These are phyloP conservation scores for Sylvia atricapilla DNA, from an alignment of 2,113 vertebrate genomes.

Conservation along the genomic window DNA sequence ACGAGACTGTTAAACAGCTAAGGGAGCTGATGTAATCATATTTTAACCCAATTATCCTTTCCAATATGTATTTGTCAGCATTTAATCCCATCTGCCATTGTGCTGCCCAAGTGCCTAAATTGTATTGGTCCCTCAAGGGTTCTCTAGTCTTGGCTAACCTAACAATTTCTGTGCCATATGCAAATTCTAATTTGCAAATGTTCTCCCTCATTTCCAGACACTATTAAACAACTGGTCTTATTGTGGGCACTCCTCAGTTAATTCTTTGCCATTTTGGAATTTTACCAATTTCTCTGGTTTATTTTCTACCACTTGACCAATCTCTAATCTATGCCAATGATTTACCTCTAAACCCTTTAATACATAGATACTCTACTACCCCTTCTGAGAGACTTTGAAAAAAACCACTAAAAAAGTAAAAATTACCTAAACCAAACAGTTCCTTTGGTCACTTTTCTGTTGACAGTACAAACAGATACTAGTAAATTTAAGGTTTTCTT, in stretches of 20 bases:
- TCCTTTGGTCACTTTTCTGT: not conserved
- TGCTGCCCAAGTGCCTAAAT: slow-evolving; percentile 52
- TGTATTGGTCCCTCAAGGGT: slow-evolving; percentile 32
- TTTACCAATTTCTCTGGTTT: not conserved
- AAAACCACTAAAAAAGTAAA: not conserved
- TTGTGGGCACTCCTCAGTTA: not conserved
- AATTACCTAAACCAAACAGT: not conserved
- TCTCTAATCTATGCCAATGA: not conserved
- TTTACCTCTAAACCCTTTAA: not conserved
- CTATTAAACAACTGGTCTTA: slow-evolving; percentile 33
- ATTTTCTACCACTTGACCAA: not conserved
- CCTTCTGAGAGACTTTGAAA: not conserved
- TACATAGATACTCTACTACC: not conserved
- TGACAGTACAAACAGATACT: not conserved
- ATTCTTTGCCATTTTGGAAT: not conserved
- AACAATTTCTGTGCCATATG: slow-evolving; percentile 45
- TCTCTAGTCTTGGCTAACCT: slow-evolving; percentile 34
- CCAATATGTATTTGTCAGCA: slow-evolving; percentile 59
- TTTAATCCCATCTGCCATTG: slow-evolving; percentile 62
- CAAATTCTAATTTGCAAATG: slow-evolving; percentile 47
- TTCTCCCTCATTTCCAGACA: slow-evolving; percentile 39
- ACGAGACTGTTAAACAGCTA: slow-evolving; percentile 25
- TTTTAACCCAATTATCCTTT: slow-evolving; percentile 66
- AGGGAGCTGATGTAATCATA: slow-evolving; percentile 59
- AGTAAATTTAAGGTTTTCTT: not conserved